Conservation (phyloP, 2,888 invertebrate species). For the Neocrepidodera transversa region DNA sequence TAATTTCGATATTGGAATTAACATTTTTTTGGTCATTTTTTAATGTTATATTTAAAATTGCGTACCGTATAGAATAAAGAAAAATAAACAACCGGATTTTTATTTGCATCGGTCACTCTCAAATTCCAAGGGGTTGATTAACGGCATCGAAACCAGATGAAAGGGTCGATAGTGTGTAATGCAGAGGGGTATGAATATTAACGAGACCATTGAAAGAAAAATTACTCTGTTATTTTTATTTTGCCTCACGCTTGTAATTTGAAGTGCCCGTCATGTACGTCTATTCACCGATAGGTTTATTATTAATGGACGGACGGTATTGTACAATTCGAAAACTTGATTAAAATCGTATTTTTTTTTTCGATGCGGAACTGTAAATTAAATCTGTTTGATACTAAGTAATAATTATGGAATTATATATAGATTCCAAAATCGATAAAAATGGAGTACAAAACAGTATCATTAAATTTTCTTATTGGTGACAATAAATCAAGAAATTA, state of each 20-base stretch:
- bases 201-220: constrained; percentile 30
- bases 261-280: constrained; percentile 1
- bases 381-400: no score
- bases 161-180: constrained; percentile 26
- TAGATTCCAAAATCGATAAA: no score
- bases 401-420: no score
- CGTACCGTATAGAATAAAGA: no score
- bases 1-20: no score
- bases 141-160: constrained; percentile 33
- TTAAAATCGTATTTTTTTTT: background rate
- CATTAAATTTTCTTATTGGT: no score
- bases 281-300: constrained; percentile 8
- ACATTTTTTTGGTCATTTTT: no score
- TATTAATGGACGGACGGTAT: background rate
- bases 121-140: constrained; percentile 32
- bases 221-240: constrained; percentile 26
- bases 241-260: constrained; percentile 19
- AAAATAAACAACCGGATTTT: no score
- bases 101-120: constrained; percentile 14
- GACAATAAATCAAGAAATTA: no score
- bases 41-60: no score
- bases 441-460: no score
- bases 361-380: no score
- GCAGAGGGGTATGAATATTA: constrained; percentile 35
- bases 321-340: background rate